Percentiles rank a stretch among this genome's conserved stretches.
These are phyloP conservation scores for Haemorhous mexicanus DNA, from an alignment of 2,113 vertebrate genomes.

Conservation along the genomic window DNA sequence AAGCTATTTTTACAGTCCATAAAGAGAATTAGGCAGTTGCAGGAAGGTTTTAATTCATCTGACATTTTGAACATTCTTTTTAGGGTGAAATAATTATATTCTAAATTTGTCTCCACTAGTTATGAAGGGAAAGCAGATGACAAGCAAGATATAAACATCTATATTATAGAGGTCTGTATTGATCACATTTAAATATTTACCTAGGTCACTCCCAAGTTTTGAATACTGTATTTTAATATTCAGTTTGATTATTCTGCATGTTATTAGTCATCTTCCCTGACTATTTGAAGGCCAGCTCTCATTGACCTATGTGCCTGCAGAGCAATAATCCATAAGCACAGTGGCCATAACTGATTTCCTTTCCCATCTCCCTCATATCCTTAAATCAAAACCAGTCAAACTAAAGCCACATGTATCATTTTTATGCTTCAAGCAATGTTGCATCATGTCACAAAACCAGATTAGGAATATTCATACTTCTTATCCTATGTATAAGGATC, in stretches of 20 bases:
- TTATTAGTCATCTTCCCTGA: background rate
- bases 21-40: background rate
- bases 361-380: background rate
- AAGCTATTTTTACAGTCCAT: background rate
- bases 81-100: background rate
- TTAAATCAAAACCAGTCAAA: background rate
- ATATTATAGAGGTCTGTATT: background rate
- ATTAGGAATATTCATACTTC: background rate
- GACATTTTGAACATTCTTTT: background rate
- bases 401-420: background rate
- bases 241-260: background rate
- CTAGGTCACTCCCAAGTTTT: background rate
- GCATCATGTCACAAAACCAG: background rate
- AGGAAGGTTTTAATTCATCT: background rate
- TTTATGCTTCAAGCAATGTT: background rate
- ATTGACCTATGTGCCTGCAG: background rate
- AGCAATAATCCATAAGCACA: background rate
- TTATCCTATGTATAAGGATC: background rate
- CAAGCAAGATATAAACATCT: background rate
- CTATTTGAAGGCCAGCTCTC: background rate
- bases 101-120: background rate
- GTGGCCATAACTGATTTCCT: background rate
- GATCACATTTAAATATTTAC: background rate
- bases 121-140: background rate
- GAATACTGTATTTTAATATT: background rate